A percentile compares a stretch with the other conserved stretches of the same genome.
Conservation (phyloP, 2,797 vertebrate genomes). For the Artibeus jamaicensis region DNA sequence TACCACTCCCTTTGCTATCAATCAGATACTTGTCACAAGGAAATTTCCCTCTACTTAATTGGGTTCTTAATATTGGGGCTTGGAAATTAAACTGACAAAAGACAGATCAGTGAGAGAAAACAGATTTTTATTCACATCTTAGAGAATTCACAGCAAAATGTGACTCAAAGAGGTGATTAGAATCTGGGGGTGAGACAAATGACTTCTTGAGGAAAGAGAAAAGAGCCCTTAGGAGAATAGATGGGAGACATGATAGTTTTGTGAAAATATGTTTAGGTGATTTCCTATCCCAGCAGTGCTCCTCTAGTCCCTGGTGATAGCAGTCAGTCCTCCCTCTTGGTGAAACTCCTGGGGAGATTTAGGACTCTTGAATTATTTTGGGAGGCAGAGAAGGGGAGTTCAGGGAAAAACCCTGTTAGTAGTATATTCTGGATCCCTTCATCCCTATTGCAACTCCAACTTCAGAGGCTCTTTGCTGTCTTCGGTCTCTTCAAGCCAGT, state of each 20-base stretch:
- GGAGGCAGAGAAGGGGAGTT: not conserved
- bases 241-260: not conserved
- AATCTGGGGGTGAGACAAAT: not conserved
- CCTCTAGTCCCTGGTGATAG: not conserved
- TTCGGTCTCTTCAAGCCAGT: not conserved
- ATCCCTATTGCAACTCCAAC: not conserved
- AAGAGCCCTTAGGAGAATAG: not conserved
- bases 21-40: not conserved
- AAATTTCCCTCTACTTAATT: not conserved
- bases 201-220: not conserved
- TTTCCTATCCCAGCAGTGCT: not conserved
- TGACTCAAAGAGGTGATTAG: not conserved
- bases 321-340: not conserved
- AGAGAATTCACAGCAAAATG: not conserved
- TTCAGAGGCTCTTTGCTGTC: not conserved
- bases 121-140: not conserved
- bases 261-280: not conserved
- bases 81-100: not conserved
- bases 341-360: not conserved
- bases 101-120: not conserved
- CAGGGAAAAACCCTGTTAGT: not conserved
- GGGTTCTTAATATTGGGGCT: not conserved
- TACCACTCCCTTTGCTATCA: not conserved
- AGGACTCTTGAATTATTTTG: not conserved
- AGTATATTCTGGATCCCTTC: not conserved